Percentiles rank a stretch among this genome's conserved stretches.
These are phyloP conservation scores for Apodemus sylvaticus DNA, from an alignment of 2,113 vertebrate species.

Conservation along the genomic window DNA sequence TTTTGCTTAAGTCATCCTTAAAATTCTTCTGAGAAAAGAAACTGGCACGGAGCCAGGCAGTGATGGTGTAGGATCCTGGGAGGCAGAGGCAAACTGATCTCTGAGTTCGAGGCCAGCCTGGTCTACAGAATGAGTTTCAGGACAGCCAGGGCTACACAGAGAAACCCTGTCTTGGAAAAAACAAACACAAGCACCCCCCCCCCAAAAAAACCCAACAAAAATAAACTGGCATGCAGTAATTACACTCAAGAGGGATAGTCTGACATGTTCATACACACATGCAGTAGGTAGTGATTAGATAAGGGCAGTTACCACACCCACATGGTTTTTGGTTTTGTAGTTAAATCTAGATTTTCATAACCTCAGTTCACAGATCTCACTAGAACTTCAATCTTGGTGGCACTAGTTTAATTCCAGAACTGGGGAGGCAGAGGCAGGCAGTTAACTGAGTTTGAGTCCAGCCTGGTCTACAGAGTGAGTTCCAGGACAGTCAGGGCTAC, in stretches of 20 bases:
- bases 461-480: background rate
- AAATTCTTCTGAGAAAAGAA: background rate
- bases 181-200: too few relatives aligned
- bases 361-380: background rate
- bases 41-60: background rate
- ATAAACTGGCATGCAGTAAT: background rate
- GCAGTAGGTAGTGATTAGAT: background rate
- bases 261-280: background rate
- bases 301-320: background rate
- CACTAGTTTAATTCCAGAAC: background rate
- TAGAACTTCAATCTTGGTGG: background rate
- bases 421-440: background rate
- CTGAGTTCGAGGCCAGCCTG: too few relatives aligned
- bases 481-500: background rate
- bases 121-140: too few relatives aligned
- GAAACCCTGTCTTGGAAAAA: too few relatives aligned
- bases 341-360: conserved; percentile 35
- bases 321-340: background rate
- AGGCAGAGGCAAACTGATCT: too few relatives aligned
- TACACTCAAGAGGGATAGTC: background rate
- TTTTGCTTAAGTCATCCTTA: conserved; percentile 30
- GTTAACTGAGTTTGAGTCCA: background rate
- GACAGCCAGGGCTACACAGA: too few relatives aligned
- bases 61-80: too few relatives aligned
- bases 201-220: background rate